phyloP scores from a whole-genome alignment of 2,888 invertebrate genomes.

The Drosophila acutilabella region DNA sequence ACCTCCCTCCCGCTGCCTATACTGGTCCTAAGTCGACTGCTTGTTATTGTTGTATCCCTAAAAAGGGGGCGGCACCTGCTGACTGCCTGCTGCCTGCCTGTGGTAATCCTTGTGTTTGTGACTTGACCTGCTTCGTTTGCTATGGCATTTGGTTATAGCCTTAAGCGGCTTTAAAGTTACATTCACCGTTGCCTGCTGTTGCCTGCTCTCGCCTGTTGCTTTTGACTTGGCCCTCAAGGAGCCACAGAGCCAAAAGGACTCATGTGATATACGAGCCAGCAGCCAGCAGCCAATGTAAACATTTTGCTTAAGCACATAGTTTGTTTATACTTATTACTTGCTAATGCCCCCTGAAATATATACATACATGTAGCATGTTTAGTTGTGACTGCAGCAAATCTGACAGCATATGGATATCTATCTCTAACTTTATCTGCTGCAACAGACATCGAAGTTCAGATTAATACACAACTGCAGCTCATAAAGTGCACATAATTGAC shows the following conservation, averaged over 20 bases:
- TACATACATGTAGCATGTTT: not conserved
- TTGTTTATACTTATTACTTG: conserved; percentile 77
- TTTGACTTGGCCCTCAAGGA: conserved; percentile 44
- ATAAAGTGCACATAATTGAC: conserved; percentile 18
- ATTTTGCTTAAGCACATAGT: conserved; percentile 70
- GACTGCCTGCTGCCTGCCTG: conserved; percentile 33
- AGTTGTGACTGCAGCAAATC: conserved; percentile 22
- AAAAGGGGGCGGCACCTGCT: conserved; percentile 50
- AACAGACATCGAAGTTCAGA: conserved; percentile 1
- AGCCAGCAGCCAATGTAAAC: conserved; percentile 58
- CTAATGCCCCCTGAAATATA: conserved; percentile 52
- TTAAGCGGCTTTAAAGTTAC: conserved; percentile 77
- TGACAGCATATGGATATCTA: conserved; percentile 32
- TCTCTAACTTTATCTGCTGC: conserved; percentile 27
- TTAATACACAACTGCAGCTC: conserved; percentile 3
- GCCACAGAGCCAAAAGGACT: conserved; percentile 35
- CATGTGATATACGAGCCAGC: conserved; percentile 53
- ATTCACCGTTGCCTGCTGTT: conserved; percentile 44
- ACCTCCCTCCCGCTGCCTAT: not conserved
- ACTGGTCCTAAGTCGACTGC: conserved; percentile 2
- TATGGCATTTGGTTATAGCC: conserved; percentile 75
- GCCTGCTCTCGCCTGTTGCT: conserved; percentile 50
- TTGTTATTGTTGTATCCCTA: conserved; percentile 47
- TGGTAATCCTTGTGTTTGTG: conserved; percentile 76
- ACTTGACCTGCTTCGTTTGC: conserved; percentile 79